phyloP scores from a whole-genome alignment of 2,797 vertebrate species.

The Leptatherina wallacei region DNA sequence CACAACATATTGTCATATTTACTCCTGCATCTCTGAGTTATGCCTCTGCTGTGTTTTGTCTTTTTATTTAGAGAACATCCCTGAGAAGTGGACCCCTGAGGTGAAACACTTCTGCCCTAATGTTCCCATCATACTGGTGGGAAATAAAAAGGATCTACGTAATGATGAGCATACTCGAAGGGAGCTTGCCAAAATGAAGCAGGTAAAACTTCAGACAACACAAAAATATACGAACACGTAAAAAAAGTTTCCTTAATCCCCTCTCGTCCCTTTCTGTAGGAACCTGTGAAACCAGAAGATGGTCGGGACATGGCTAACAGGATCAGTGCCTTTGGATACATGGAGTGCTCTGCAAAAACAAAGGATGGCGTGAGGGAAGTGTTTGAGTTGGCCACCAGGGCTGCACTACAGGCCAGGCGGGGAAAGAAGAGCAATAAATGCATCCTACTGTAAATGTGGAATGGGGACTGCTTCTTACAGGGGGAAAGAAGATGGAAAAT shows the following conservation, averaged over 20 bases:
- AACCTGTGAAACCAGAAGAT: slow-evolving; percentile 96
- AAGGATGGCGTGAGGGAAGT: slow-evolving; percentile 99
- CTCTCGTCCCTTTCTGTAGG: slow-evolving; percentile 73
- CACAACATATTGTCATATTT: background rate
- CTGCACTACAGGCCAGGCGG: slow-evolving; percentile 95
- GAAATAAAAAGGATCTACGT: slow-evolving; percentile 98
- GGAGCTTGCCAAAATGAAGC: slow-evolving; percentile 98
- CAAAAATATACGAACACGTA: background rate
- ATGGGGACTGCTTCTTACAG: slow-evolving; percentile 72
- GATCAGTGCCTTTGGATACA: slow-evolving; percentile 97
- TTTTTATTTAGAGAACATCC: slow-evolving; percentile 91
- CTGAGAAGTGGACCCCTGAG: slow-evolving; percentile 98
- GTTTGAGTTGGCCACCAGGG: slow-evolving; percentile 99
- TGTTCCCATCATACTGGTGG: slow-evolving; percentile 97
- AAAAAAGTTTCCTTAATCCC: slow-evolving; percentile 11
- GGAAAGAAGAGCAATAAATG: slow-evolving; percentile 96
- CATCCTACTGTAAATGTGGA: slow-evolving; percentile 90
- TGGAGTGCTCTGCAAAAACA: slow-evolving; percentile 99
- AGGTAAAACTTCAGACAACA: slow-evolving; percentile 78
- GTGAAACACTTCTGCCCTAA: slow-evolving; percentile 99
- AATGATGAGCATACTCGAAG: slow-evolving; percentile 97
- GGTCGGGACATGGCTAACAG: slow-evolving; percentile 97
- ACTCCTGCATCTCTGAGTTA: background rate
- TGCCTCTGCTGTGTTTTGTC: slow-evolving; percentile 24
- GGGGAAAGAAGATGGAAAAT: slow-evolving; percentile 59